Conservation (phyloP, 2,113 vertebrate species). For the Tachysurus vachellii region DNA sequence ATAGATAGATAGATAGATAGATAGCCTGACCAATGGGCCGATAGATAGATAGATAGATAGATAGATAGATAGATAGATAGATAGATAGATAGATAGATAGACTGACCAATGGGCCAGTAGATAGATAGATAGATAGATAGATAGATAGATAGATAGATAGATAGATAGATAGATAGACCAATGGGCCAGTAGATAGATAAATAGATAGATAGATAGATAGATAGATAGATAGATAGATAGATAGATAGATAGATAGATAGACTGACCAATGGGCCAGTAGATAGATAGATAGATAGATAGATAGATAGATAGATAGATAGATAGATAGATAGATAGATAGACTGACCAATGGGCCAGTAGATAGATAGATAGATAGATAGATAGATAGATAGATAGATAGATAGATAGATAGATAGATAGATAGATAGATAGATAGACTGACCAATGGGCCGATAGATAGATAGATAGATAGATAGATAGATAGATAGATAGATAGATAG, state of each 20-base stretch:
- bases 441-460: too few relatives aligned
- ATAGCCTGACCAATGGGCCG: too few relatives aligned
- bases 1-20: conserved; percentile 10
- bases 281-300: background rate
- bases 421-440: too few relatives aligned
- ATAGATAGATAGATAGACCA: conserved; percentile 12
- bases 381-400: background rate
- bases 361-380: background rate
- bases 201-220: background rate
- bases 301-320: background rate
- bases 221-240: background rate
- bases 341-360: too few relatives aligned
- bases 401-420: conserved; percentile 2
- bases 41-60: background rate
- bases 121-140: background rate
- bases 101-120: too few relatives aligned
- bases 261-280: too few relatives aligned
- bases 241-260: conserved; percentile 7
- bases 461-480: background rate
- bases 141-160: background rate
- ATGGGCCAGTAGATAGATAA: too few relatives aligned
- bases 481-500: conserved; percentile 5
- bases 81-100: conserved; percentile 7
- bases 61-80: background rate
- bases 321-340: conserved; percentile 10